phyloP scores from a whole-genome alignment of 1,140 invertebrate genomes.

The Phenacoccus solenopsis region DNA sequence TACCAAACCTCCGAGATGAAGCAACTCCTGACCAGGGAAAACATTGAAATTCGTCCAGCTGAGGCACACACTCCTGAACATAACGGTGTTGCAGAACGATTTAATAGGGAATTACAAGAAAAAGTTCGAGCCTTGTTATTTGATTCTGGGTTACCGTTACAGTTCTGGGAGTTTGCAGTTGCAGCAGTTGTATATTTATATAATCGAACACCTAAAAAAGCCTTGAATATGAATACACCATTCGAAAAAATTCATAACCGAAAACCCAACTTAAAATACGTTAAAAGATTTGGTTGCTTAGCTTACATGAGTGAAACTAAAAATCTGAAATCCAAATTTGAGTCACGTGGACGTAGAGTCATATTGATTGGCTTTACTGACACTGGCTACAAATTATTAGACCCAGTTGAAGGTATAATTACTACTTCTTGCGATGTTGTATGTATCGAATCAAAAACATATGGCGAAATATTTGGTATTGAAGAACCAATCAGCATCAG shows the following conservation, averaged over 20 bases:
- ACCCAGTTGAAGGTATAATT: neutral
- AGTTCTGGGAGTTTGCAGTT: constrained; percentile 20
- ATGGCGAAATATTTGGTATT: no score
- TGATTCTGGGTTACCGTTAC: constrained; percentile 18
- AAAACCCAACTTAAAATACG: constrained; percentile 21
- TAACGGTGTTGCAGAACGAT: constrained; percentile 18
- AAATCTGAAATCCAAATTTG: constrained; percentile 13
- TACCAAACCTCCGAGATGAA: neutral
- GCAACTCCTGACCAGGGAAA: neutral
- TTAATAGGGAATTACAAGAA: constrained; percentile 21
- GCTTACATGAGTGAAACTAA: constrained; percentile 14
- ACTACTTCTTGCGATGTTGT: constrained; percentile 18
- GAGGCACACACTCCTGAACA: constrained; percentile 10
- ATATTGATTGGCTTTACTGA: constrained; percentile 21
- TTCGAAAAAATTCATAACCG: constrained; percentile 30
- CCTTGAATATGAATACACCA: constrained; percentile 28
- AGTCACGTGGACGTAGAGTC: constrained; percentile 8
- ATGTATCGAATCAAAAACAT: no score
- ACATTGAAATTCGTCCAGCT: neutral
- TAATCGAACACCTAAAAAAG: constrained; percentile 27
- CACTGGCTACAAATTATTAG: constrained; percentile 21
- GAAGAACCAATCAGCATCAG: no score
- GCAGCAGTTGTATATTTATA: constrained; percentile 11
- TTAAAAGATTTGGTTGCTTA: constrained; percentile 9
- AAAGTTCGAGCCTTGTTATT: constrained; percentile 21